Evolutionary conservation across 1,140 invertebrate genomes (phyloP), one percentile per base, ranked within the genome.

Genomic region (Orussus abietinus): DNA sequence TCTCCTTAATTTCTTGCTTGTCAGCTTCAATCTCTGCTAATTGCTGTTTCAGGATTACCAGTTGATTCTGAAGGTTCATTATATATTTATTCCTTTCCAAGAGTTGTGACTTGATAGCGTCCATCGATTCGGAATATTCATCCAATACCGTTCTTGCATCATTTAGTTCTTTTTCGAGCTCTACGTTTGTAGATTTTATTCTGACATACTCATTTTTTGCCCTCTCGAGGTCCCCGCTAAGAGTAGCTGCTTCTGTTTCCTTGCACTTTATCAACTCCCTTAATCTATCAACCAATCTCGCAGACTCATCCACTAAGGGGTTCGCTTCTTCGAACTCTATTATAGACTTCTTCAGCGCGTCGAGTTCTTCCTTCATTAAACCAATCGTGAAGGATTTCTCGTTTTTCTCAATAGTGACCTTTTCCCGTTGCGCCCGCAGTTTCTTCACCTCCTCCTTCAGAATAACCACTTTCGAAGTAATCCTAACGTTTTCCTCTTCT

Each of bases 321-420:
- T 11, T 9, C 7, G 42, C 38, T 18, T 20, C 26, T 20, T 6
- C 32, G 14, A 37, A 10, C 3, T 17, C 4, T 38, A 34, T 34
- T 9, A 43, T 19, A 7, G 35, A 28, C 9, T 38, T 17, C 21
- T 37, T 22, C 2, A 51, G 14, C 19, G 41, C 21, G 18, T 37
- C 46, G 4, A 53, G 12, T 6, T 26, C 45, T 5, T 52, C 18
- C n/a, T 36, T 60, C 1, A 42, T 2, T 3, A 62, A 10, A 1
- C 30, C 38, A 4, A 63, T 38, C 13, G 59, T 39, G 4, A 60
- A 61, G 28, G 33, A 36, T n/a, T 38, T 43, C 3, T 56, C 45
- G 34, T 65, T 55, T 13, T 55, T 66, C 5, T 68, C 53, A 0
- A 42, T 15, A 4, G 18, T 19, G 7, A 62, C 30, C 1, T 34